Evolutionary conservation across 2,888 invertebrate species (phyloP).

Genomic region (Dorcus hopei): DNA sequence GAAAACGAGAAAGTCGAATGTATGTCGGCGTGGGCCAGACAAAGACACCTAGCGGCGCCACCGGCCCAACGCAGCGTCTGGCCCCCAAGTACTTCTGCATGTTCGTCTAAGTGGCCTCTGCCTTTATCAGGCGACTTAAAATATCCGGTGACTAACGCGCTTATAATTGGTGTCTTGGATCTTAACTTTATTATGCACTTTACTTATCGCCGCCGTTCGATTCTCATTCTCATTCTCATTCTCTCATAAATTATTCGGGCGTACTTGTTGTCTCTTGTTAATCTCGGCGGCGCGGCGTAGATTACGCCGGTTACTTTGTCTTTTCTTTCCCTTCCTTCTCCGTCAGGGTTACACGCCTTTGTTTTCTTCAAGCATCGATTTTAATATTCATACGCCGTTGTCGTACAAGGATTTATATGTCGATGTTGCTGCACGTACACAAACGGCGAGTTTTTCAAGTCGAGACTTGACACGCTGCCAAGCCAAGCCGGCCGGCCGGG

Average conservation of each 20-base stretch:
- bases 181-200: constrained; percentile 17
- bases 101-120: constrained; percentile 36
- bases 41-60: constrained; percentile 31
- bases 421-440: too few relatives aligned
- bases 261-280: too few relatives aligned
- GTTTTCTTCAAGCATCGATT: constrained; percentile 7
- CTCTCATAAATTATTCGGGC: too few relatives aligned
- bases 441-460: too few relatives aligned
- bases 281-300: too few relatives aligned
- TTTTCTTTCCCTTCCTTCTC: background rate
- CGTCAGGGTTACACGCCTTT: constrained; percentile 6
- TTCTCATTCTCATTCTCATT: too few relatives aligned
- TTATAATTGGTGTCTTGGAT: constrained; percentile 28
- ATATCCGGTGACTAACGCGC: constrained; percentile 35
- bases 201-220: constrained; percentile 10
- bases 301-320: too few relatives aligned
- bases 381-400: constrained; percentile 6
- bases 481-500: too few relatives aligned
- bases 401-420: background rate
- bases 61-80: constrained; percentile 32
- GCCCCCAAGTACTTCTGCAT: constrained; percentile 38
- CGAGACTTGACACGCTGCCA: too few relatives aligned
- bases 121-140: constrained; percentile 37
- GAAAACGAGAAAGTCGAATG: background rate
- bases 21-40: background rate